Percentiles rank a stretch among this genome's conserved stretches.
These are phyloP conservation scores for Oncorhynchus nerka DNA, from an alignment of 2,113 vertebrate species.

Conservation along the genomic window DNA sequence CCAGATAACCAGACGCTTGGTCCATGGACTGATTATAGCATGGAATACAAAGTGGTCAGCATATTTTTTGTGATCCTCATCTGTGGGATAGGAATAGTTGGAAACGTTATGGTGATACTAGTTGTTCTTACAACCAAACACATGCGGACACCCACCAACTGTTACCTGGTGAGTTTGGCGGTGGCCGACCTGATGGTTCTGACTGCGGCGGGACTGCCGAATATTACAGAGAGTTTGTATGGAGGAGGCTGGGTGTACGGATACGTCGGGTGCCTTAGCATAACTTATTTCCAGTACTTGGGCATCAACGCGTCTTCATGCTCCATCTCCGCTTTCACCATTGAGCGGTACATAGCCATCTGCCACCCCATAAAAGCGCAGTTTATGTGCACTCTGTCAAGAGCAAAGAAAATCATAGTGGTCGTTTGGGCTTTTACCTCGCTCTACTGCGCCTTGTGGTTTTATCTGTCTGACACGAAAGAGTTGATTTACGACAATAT, in stretches of 20 bases:
- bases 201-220: slow-evolving; percentile 92
- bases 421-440: slow-evolving; percentile 93
- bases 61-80: slow-evolving; percentile 85
- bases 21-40: slow-evolving; percentile 73
- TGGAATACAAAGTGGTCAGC: slow-evolving; percentile 87
- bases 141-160: slow-evolving; percentile 98
- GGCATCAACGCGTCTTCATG: slow-evolving; percentile 97
- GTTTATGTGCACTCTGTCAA: slow-evolving; percentile 91
- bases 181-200: slow-evolving; percentile 93
- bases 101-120: slow-evolving; percentile 95
- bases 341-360: slow-evolving; percentile 97
- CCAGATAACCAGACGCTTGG: slow-evolving; percentile 78
- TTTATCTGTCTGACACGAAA: slow-evolving; percentile 91
- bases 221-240: slow-evolving; percentile 90
- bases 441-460: slow-evolving; percentile 93
- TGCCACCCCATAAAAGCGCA: slow-evolving; percentile 97
- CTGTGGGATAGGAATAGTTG: slow-evolving; percentile 90
- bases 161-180: slow-evolving; percentile 95
- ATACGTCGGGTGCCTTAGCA: slow-evolving; percentile 87
- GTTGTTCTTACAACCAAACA: slow-evolving; percentile 96
- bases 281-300: slow-evolving; percentile 95
- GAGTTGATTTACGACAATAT: slow-evolving; percentile 81
- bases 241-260: slow-evolving; percentile 91
- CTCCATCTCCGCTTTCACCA: slow-evolving; percentile 95
- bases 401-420: slow-evolving; percentile 94